These are phyloP conservation scores for Oikopleura vanhoeffeni DNA, from an alignment of 23 tunicate species.

Conservation along the genomic window DNA sequence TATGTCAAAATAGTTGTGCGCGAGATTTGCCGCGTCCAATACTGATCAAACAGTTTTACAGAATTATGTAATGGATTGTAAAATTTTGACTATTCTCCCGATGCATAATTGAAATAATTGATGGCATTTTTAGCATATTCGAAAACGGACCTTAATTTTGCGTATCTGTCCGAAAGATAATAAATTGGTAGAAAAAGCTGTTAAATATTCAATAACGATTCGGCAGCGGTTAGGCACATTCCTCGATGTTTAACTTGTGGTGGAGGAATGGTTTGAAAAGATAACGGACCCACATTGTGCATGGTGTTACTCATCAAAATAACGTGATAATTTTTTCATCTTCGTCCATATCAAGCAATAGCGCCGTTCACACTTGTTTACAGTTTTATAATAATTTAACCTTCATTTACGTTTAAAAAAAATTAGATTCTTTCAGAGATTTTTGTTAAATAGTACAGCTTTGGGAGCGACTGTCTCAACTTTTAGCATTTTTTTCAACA, in stretches of 20 bases:
- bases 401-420: neutral
- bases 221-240: slow-evolving; percentile 79
- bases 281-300: slow-evolving; percentile 80
- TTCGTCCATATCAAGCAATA: slow-evolving; percentile 46
- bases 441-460: too few species aligned
- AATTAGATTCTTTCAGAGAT: neutral
- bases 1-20: too few species aligned
- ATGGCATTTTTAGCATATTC: too few species aligned
- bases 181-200: slow-evolving; percentile 55
- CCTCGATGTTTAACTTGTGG: slow-evolving; percentile 67
- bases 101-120: too few species aligned
- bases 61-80: too few species aligned
- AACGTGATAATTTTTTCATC: slow-evolving; percentile 66
- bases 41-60: too few species aligned
- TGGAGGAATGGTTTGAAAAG: slow-evolving; percentile 72
- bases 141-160: slow-evolving; percentile 47
- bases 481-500: too few species aligned
- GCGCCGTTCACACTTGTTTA: slow-evolving; percentile 38
- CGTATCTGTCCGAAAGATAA: slow-evolving; percentile 42
- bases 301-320: slow-evolving; percentile 75
- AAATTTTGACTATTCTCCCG: too few species aligned
- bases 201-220: slow-evolving; percentile 53
- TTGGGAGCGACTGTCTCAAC: too few species aligned
- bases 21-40: too few species aligned
- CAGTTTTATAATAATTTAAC: slow-evolving; percentile 17